Evolutionary conservation across 2,113 vertebrate species (phyloP).

Genomic region (Rhombomys opimus): DNA sequence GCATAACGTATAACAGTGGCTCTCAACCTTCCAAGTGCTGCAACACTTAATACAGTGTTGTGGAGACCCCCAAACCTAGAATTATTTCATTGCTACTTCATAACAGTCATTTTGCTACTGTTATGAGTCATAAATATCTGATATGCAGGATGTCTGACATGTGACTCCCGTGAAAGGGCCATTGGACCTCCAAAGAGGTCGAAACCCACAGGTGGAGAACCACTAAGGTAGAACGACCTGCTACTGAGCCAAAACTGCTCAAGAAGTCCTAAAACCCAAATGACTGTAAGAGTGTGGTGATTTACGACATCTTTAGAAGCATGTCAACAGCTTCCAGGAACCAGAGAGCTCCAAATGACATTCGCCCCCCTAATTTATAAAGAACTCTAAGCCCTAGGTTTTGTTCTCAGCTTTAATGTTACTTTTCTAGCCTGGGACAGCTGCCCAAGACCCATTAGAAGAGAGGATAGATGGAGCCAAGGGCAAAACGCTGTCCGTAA

Average conservation of each 20-base stretch:
- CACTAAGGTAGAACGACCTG: not conserved
- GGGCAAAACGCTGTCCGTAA: not conserved
- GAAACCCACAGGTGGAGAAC: not conserved
- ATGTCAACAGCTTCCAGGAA: conserved; percentile 53
- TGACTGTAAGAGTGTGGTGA: not conserved
- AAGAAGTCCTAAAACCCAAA: not conserved
- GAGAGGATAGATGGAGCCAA: not conserved
- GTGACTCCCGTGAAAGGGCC: not conserved
- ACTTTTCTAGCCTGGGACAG: conserved; percentile 55
- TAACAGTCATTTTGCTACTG: not conserved
- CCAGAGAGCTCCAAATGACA: not conserved
- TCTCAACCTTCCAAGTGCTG: not conserved
- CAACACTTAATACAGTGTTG: not conserved
- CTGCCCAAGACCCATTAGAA: conserved; percentile 67
- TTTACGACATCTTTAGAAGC: not conserved
- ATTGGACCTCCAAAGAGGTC: not conserved
- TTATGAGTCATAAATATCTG: not conserved
- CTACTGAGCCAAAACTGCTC: not conserved
- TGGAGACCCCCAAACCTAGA: not conserved
- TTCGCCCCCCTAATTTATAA: conserved; percentile 3
- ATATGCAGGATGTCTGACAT: not conserved
- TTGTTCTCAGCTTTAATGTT: conserved; percentile 66
- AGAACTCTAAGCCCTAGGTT: conserved; percentile 57
- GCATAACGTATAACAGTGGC: not conserved
- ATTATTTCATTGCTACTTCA: not conserved